Evolutionary conservation across 2,797 vertebrate genomes (phyloP).

Genomic region (Ptychobarbus kaznakovi): DNA sequence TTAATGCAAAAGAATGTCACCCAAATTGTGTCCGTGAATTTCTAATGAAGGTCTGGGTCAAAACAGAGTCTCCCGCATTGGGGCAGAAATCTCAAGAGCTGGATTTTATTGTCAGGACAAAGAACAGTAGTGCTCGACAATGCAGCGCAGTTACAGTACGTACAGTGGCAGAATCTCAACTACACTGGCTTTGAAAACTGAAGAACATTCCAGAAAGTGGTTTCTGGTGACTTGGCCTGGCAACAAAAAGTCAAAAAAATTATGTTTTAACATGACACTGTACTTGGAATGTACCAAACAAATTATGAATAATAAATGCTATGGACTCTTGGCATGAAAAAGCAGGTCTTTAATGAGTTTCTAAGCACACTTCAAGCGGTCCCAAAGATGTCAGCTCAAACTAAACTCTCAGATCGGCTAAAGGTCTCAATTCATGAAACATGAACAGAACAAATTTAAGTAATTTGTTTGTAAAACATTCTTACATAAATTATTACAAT

Average conservation of each 20-base stretch:
- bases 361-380: not conserved
- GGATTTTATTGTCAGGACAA: slow-evolving; percentile 26
- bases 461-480: not conserved
- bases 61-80: slow-evolving; percentile 43
- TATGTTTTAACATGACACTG: slow-evolving; percentile 11
- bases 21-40: slow-evolving; percentile 70
- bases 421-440: not conserved
- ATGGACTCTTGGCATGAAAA: slow-evolving; percentile 20
- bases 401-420: not conserved
- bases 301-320: slow-evolving; percentile 37
- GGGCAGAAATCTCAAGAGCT: slow-evolving; percentile 7
- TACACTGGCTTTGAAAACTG: not conserved
- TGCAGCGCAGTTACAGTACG: not conserved
- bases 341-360: slow-evolving; percentile 25
- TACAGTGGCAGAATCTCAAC: slow-evolving; percentile 21
- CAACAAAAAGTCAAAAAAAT: not conserved
- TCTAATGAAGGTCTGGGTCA: slow-evolving; percentile 54
- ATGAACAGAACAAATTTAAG: not conserved
- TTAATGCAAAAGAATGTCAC: slow-evolving; percentile 72
- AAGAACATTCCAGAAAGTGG: not conserved
- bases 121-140: slow-evolving; percentile 18
- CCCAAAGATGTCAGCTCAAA: not conserved
- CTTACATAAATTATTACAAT: not conserved
- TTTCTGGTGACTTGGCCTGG: slow-evolving; percentile 19
- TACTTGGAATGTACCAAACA: slow-evolving; percentile 35